Evolutionary conservation across 2,888 invertebrate genomes (phyloP), one percentile per base, ranked within the genome.

Genomic region (Dilophus febrilis): DNA sequence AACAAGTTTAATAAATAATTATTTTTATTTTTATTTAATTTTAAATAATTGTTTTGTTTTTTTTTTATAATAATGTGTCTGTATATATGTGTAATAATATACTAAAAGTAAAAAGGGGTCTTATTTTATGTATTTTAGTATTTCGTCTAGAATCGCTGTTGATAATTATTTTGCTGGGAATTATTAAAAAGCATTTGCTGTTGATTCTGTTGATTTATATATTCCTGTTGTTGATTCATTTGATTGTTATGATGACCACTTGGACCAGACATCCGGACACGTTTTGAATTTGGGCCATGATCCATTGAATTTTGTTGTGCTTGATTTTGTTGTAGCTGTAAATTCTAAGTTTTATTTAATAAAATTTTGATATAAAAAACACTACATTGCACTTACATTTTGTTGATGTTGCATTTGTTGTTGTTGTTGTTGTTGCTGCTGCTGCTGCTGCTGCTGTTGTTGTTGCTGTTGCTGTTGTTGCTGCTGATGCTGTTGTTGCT

Each of bases 111-210:
- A n/a, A n/a, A n/a, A n/a, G n/a, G n/a, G n/a, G n/a, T n/a, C n/a
- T n/a, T n/a, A 22, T 22, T 22, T 22, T 22, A 22, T 6, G 8
- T 22, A 12, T 7, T 30, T 30, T 30, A n/a, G 4, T 14, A 30
- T 30, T 13, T 30, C n/a, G n/a, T 19, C 14, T 37, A 40, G 18
- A 37, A 40, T 33, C 40, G 30, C 53, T 78, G 78, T 52, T 77
- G 77, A 51, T 78, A 79, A 54, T 73, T 77, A 44, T 71, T 71
- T 50, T 77, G 77, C 14, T 40, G 40, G n/a, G 58, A 54, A 36
- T 68, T 70, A 33, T 72, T 75, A 54, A 77, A 75, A 74, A 78
- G 76, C 70, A 77, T 77, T 54, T 77, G 77, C 53, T 77, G 76
- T 53, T 74, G 74, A 51, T 72, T 71, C 50, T 68, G 68, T 48